A percentile compares a stretch with the other conserved stretches of the same genome.
These are phyloP conservation scores for Leptinotarsa defecta DNA, from an alignment of 1,140 invertebrate species.

Conservation along the genomic window DNA sequence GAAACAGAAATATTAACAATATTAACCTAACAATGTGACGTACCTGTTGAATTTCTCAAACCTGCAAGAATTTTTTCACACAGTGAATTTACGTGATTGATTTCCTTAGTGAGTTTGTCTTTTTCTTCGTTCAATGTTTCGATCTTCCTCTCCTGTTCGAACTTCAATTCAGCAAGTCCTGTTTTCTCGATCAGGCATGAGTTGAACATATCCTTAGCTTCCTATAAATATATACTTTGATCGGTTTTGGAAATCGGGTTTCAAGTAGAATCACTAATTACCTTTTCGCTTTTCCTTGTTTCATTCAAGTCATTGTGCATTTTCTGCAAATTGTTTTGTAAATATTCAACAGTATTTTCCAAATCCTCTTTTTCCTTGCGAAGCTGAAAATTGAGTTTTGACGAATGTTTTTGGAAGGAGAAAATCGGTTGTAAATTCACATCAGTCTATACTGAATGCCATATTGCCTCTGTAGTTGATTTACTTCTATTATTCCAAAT, in stretches of 20 bases:
- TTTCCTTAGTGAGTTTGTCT: slow-evolving; percentile 29
- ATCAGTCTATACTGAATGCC: too few relatives aligned
- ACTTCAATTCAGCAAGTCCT: neutral
- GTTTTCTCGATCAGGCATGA: neutral
- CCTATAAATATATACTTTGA: neutral
- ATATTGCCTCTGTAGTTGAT: too few relatives aligned
- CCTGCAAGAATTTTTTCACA: slow-evolving; percentile 38
- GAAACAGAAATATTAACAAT: neutral
- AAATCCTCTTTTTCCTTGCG: slow-evolving; percentile 35
- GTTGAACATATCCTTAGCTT: slow-evolving; percentile 9
- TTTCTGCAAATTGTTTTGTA: slow-evolving; percentile 43
- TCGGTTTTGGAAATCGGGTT: too few relatives aligned
- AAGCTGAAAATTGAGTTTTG: slow-evolving; percentile 32
- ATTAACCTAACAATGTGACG: neutral
- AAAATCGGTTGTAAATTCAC: too few relatives aligned
- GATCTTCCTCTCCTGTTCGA: slow-evolving; percentile 12
- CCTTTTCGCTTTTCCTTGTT: slow-evolving; percentile 36
- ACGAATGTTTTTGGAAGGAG: too few relatives aligned
- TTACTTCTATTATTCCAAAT: too few relatives aligned
- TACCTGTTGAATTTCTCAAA: slow-evolving; percentile 1
- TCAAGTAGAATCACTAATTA: neutral
- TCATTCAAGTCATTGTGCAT: slow-evolving; percentile 39
- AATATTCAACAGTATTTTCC: slow-evolving; percentile 31
- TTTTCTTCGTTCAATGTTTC: slow-evolving; percentile 27
- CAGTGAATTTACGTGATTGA: slow-evolving; percentile 26